A percentile compares a stretch with the other conserved stretches of the same genome.
These are phyloP conservation scores for Hypocryptadius cinnamomeus DNA, from an alignment of 2,113 vertebrate genomes.

Conservation along the genomic window DNA sequence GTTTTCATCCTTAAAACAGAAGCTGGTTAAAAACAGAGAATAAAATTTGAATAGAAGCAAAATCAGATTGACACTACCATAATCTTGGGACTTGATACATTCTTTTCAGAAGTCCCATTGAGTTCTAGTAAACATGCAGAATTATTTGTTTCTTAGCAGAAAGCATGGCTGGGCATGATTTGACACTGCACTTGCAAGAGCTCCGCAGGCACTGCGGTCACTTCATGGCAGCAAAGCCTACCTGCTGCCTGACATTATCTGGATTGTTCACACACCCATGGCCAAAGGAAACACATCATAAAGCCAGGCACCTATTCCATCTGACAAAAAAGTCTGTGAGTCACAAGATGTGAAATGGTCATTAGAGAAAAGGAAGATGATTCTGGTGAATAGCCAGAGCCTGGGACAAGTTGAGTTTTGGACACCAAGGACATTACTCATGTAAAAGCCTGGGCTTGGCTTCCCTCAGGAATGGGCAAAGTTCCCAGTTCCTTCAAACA, in stretches of 20 bases:
- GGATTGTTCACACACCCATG: rapidly evolving
- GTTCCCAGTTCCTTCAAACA: constrained; percentile 43
- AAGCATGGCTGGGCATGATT: background rate
- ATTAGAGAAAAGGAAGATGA: background rate
- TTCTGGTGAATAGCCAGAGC: background rate
- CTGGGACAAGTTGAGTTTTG: constrained; percentile 19
- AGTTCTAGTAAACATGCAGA: background rate
- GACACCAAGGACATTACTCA: constrained; percentile 44
- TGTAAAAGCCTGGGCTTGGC: background rate
- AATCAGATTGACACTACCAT: background rate
- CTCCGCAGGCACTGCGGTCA: background rate
- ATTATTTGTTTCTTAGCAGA: background rate
- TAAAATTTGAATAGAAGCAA: background rate
- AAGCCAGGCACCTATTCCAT: background rate
- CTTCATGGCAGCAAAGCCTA: background rate
- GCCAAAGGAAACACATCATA: background rate
- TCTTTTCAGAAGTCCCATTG: background rate
- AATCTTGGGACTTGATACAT: background rate
- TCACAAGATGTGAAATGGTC: background rate
- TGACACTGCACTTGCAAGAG: background rate
- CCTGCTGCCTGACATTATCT: background rate
- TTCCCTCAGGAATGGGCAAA: constrained; percentile 32
- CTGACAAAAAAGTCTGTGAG: background rate
- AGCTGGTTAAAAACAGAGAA: background rate
- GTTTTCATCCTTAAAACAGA: background rate